Percentiles rank a stretch among this genome's conserved stretches.
phyloP scores from a whole-genome alignment of 2,797 vertebrate genomes.

The Manis javanica region DNA sequence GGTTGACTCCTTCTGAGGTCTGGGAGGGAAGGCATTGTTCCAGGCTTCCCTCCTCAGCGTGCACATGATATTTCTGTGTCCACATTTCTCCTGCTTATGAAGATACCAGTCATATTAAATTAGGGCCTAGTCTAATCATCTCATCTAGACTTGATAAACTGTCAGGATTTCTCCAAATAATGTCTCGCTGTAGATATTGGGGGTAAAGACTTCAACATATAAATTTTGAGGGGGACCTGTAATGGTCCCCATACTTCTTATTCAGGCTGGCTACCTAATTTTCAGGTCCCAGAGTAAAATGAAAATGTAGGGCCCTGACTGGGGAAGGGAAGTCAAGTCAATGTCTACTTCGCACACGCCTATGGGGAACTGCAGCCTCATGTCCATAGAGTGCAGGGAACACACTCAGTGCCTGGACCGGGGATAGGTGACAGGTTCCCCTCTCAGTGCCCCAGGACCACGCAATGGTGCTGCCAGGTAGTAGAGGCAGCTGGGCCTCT shows the following conservation, averaged over 20 bases:
- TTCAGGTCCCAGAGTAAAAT: background rate
- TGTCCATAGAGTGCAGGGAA: background rate
- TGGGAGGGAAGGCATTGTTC: background rate
- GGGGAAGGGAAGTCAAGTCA: background rate
- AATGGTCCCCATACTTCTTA: background rate
- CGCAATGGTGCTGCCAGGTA: background rate
- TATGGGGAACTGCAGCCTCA: background rate
- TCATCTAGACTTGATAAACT: background rate
- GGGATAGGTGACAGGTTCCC: background rate
- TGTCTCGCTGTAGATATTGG: background rate
- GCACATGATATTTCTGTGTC: background rate
- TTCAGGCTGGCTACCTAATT: background rate
- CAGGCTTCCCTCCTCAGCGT: background rate
- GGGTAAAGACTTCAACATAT: background rate
- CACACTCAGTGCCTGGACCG: background rate
- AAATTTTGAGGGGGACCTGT: background rate
- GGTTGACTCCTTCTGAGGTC: background rate
- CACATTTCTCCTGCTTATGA: background rate
- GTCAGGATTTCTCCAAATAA: background rate
- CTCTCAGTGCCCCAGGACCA: background rate
- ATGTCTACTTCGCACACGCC: background rate
- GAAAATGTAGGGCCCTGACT: background rate
- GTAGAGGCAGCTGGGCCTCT: background rate
- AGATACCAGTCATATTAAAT: background rate
- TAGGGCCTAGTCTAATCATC: background rate